Percentiles rank a stretch among this genome's conserved stretches.
These are phyloP conservation scores for Cynocephalus volans DNA, from an alignment of 2,113 vertebrate genomes.

Conservation along the genomic window DNA sequence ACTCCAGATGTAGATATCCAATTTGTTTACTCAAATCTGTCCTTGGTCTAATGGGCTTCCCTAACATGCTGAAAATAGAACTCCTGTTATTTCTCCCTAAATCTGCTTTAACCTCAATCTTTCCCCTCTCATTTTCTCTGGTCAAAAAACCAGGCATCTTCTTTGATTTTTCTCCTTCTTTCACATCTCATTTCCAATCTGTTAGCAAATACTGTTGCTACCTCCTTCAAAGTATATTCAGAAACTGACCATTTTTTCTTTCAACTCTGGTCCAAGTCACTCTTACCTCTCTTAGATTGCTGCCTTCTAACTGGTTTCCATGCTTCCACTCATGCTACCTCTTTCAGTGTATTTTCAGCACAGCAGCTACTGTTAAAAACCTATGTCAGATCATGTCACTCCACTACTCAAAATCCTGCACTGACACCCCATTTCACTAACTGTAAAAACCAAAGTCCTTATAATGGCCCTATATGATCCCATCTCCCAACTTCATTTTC, in stretches of 20 bases:
- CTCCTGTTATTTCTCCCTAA: not conserved
- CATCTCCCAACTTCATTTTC: not conserved
- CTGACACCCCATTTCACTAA: not conserved
- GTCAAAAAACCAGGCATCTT: slow-evolving; percentile 3
- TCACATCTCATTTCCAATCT: slow-evolving; percentile 14
- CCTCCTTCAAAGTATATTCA: slow-evolving; percentile 39
- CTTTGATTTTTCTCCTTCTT: slow-evolving; percentile 17
- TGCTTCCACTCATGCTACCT: not conserved
- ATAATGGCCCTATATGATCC: not conserved
- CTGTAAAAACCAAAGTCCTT: not conserved
- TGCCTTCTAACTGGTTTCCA: slow-evolving; percentile 24
- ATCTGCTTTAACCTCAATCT: slow-evolving; percentile 50
- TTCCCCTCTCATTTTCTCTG: not conserved
- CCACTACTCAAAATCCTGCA: not conserved
- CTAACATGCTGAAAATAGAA: slow-evolving; percentile 42
- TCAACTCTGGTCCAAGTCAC: not conserved
- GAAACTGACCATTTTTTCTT: not conserved
- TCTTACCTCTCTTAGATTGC: not conserved
- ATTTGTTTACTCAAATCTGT: slow-evolving; percentile 27
- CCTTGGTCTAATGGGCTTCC: slow-evolving; percentile 23
- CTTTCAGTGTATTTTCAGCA: slow-evolving; percentile 57
- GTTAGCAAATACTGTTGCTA: not conserved
- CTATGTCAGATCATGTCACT: slow-evolving; percentile 1
- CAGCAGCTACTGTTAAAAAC: not conserved
- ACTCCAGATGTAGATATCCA: slow-evolving; percentile 28